phyloP scores from a whole-genome alignment of 2,888 invertebrate species.

The Acheta domesticus region DNA sequence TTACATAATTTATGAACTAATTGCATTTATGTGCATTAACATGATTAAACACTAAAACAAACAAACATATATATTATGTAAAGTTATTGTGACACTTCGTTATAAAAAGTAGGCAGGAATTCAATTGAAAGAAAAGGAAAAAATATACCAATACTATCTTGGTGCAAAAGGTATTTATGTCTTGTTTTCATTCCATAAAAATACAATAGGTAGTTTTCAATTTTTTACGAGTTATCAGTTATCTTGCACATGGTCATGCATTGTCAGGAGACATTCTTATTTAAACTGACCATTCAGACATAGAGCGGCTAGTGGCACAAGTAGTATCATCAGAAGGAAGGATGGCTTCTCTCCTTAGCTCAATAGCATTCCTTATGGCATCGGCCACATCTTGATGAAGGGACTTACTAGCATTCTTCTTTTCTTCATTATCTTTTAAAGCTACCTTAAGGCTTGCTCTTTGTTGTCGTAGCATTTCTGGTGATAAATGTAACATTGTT shows the following conservation, averaged over 20 bases:
- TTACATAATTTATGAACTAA: too few relatives aligned
- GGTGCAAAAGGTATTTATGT: too few relatives aligned
- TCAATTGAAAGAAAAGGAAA: too few relatives aligned
- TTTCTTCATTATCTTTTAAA: neutral
- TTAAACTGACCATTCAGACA: constrained; percentile 33
- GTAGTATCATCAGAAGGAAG: constrained; percentile 28
- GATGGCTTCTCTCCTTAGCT: constrained; percentile 27
- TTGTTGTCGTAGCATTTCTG: constrained; percentile 32
- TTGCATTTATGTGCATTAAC: too few relatives aligned
- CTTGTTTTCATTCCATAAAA: too few relatives aligned
- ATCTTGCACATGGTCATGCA: neutral
- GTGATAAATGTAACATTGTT: constrained; percentile 26
- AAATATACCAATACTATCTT: too few relatives aligned
- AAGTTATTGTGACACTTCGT: too few relatives aligned
- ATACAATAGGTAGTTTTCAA: too few relatives aligned
- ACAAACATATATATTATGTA: too few relatives aligned
- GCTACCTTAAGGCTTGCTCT: constrained; percentile 29
- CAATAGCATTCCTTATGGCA: constrained; percentile 30
- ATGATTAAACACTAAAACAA: too few relatives aligned
- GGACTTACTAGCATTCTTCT: neutral
- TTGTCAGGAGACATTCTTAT: neutral
- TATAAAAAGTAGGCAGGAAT: too few relatives aligned
- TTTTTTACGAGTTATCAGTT: too few relatives aligned
- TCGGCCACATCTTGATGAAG: constrained; percentile 27
- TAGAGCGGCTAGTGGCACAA: constrained; percentile 28